Evolutionary conservation across 1,140 invertebrate genomes (phyloP).

Genomic region (Helicoverpa armigera): DNA sequence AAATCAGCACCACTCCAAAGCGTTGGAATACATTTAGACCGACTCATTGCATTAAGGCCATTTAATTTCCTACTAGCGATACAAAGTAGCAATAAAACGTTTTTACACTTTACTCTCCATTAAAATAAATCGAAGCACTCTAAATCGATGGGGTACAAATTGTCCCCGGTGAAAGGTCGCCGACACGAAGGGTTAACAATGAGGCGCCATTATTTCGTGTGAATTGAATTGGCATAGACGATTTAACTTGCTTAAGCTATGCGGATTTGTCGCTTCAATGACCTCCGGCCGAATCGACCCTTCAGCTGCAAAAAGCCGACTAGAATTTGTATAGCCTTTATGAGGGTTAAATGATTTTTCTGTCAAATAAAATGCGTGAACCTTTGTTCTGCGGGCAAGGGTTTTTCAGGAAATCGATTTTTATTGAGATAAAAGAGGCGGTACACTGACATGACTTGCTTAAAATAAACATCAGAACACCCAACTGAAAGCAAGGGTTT

Average conservation of each 20-base stretch:
- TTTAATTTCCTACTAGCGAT: constrained; percentile 18
- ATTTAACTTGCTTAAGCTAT: constrained; percentile 59
- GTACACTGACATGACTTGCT: no score
- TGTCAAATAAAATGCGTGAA: constrained; percentile 37
- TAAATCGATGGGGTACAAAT: constrained; percentile 49
- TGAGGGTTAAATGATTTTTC: constrained; percentile 49
- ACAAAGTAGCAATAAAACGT: constrained; percentile 40
- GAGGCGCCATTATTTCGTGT: constrained; percentile 56
- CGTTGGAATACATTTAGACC: neutral
- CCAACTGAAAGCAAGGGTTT: neutral
- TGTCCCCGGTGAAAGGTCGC: constrained; percentile 48
- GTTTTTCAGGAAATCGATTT: constrained; percentile 18
- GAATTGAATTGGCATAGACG: constrained; percentile 57
- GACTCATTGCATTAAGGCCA: neutral
- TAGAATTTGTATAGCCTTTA: constrained; percentile 48
- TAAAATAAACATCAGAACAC: neutral
- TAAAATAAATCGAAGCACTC: constrained; percentile 45
- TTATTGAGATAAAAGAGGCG: constrained; percentile 12
- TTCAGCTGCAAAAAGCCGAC: constrained; percentile 46
- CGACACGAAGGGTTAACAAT: constrained; percentile 54
- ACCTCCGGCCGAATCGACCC: constrained; percentile 41
- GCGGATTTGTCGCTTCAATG: constrained; percentile 54
- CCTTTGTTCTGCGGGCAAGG: constrained; percentile 5
- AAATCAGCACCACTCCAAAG: neutral
- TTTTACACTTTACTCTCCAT: constrained; percentile 34